A percentile compares a stretch with the other conserved stretches of the same genome.
Conservation (phyloP, 2,113 vertebrate species). For the Poeciliopsis retropinna region DNA sequence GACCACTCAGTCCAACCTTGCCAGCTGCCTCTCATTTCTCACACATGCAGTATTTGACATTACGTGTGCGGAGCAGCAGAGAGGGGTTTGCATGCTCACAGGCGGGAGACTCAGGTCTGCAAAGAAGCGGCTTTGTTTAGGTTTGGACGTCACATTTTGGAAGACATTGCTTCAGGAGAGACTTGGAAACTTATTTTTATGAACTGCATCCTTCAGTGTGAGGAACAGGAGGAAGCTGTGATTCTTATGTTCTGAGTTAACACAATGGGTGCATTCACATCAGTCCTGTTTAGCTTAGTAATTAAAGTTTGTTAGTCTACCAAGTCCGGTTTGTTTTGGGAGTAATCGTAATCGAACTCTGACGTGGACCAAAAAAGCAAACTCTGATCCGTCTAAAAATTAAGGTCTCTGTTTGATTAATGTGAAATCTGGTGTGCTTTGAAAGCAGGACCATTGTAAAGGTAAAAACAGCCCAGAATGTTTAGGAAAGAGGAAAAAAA, state of each 20-base stretch:
- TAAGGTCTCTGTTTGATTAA: no score
- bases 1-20: conserved; percentile 52
- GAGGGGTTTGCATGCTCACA: conserved; percentile 22
- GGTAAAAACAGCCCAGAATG: no score
- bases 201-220: not conserved
- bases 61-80: not conserved
- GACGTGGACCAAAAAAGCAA: no score
- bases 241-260: not conserved
- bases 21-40: conserved; percentile 73
- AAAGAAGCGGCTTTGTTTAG: not conserved
- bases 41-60: conserved; percentile 2
- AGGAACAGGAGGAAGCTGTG: not conserved
- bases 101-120: conserved; percentile 7
- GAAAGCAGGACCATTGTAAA: no score
- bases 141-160: not conserved
- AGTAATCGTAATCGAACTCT: no score
- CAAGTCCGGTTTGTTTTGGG: no score
- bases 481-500: no score
- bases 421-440: no score
- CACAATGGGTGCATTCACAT: no score
- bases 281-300: no score
- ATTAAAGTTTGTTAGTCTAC: no score
- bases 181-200: not conserved
- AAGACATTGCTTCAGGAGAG: not conserved
- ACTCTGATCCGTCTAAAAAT: no score